Evolutionary conservation across 2,113 vertebrate genomes (phyloP), one percentile per base, ranked within the genome.

Genomic region (Maccullochella peelii): DNA sequence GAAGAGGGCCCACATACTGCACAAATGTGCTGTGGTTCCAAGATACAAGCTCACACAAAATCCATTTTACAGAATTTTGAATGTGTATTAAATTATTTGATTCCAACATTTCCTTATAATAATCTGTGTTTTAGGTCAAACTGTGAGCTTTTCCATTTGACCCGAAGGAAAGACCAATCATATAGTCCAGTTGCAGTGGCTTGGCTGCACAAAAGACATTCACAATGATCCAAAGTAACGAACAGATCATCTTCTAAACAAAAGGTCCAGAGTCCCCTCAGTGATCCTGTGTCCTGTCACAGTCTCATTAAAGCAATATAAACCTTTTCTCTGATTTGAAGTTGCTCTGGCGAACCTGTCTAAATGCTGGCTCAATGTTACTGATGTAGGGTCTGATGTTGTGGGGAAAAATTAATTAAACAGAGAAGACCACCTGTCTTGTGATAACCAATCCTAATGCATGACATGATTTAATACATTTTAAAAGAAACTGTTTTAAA

Each of bases 81-180:
- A 54, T 23, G 1, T 3, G 66, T 30, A 55, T 67, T 1, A 23
- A 14, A 59, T 61, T 0, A 5, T 72, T n/a, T 49, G 33, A 49
- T 80, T 68, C n/a, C n/a, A 63, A 76, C 11, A 54, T 66, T 25
- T 73, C 12, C 36, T 49, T 2, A n/a, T 74, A n/a, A 58, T 30
- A 20, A 21, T 20, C 4, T 57, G 11, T 40, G 18, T 52, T 62
- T 40, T 20, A 77, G 73, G 5, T 47, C 25, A 68, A 7, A 50
- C 12, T 36, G 5, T 23, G 7, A 79, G 8, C 5, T 11, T 44
- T 67, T 76, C 9, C 23, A 54, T 65, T 58, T 81, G 21, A 27
- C 25, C 38, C 4, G 11, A 58, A 5, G 9, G 42, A 65, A 69
- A 18, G 47, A 49, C 47, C 5, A 49, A 49, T 15, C 14, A 33